Evolutionary conservation across 2,888 invertebrate genomes (phyloP), one percentile per base, ranked within the genome.

Genomic region (Drosophila stalkeri): DNA sequence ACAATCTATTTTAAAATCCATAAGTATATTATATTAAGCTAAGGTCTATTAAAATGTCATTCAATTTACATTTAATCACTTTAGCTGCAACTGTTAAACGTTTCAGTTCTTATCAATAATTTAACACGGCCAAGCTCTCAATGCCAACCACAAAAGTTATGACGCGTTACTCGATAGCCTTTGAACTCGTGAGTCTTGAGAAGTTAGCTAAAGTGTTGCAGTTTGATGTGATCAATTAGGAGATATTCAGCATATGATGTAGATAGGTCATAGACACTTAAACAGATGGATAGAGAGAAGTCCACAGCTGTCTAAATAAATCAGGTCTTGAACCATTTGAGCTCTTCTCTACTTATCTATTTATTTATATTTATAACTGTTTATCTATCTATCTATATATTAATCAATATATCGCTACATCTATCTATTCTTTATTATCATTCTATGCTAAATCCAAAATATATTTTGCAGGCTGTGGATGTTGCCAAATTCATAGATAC

Each of bases 401-500:
- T 16, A 4, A 1, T 31, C 33, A 3, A 27, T 27, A 18, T n/a
- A 14, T 33, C n/a, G 3, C 12, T 6, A 37, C 2, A 37, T 37
- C 37, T 37, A 14, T 16, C 16, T 39, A 39, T 16, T 16, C 16
- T 6, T 39, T 1, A 16, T 2, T 39, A 37, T 37, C 12, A 5
- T 12, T 2, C 14, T 23, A 46, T 2, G n/a, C 27, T 49, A 5
- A 47, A 49, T 20, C 8, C 20, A 14, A 9, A 2, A n/a, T 39
- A n/a, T 16, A 3, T 16, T 2, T 27, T 46, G 11, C n/a, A 93
- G 92, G 93, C 88, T 7, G 73, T 93, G 44, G 93, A 93, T 74
- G 89, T 84, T 3, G 92, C 91, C n/a, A 78, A 80, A 7, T 92
- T 85, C 43, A 90, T 92, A 33, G 91, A 93, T 47, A 92, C 93